phyloP scores from a whole-genome alignment of 2,113 vertebrate genomes.

The Leptocoma aspasia region DNA sequence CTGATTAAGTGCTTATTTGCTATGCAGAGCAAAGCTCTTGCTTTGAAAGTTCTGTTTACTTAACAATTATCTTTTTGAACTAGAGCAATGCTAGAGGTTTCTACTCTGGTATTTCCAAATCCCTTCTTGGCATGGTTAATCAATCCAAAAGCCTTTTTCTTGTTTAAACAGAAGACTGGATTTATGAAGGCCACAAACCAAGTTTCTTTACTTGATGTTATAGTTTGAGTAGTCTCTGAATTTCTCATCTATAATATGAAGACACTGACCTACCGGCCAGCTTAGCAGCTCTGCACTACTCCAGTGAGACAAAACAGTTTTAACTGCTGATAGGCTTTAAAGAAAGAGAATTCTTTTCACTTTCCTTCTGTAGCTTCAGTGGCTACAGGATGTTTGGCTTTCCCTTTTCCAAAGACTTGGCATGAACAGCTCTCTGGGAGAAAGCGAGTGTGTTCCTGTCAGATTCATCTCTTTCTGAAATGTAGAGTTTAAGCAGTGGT shows the following conservation, averaged over 20 bases:
- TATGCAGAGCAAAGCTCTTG: constrained; percentile 33
- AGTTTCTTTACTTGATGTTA: background rate
- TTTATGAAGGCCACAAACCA: constrained; percentile 27
- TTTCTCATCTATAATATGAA: background rate
- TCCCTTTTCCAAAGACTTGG: background rate
- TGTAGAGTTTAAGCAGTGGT: background rate
- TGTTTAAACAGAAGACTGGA: constrained; percentile 5
- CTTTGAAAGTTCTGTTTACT: constrained; percentile 49
- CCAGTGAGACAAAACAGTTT: background rate
- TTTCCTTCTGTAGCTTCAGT: background rate
- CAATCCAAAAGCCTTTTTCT: background rate
- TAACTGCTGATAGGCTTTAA: background rate
- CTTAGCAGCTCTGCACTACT: background rate
- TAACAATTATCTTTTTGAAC: constrained; percentile 52
- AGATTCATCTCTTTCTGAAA: background rate
- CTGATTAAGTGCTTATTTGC: constrained; percentile 50
- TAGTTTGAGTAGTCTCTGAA: background rate
- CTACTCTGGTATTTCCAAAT: constrained; percentile 37
- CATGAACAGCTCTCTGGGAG: background rate
- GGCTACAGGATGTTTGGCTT: background rate
- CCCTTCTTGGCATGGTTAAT: background rate
- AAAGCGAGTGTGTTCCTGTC: background rate
- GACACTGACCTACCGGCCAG: background rate
- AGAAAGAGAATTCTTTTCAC: background rate
- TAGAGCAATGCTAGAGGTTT: constrained; percentile 18